Conservation (phyloP, 1,140 invertebrate species). For the Xylocopa sonorina region DNA sequence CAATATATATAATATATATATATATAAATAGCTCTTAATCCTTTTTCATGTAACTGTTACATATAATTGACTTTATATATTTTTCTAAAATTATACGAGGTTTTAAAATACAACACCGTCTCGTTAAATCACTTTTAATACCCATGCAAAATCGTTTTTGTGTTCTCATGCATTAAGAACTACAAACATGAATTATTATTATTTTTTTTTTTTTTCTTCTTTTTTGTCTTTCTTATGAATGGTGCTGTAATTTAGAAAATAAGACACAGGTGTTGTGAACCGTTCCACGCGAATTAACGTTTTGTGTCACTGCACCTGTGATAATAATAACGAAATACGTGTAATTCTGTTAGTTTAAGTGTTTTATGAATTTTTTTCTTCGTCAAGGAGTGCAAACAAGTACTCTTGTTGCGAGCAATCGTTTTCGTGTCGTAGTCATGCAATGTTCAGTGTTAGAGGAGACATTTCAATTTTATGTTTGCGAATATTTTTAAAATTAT, state of each 20-base stretch:
- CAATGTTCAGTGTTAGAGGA: not conserved
- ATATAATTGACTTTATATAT: conserved; percentile 13
- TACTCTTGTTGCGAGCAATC: not conserved
- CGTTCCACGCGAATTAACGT: not conserved
- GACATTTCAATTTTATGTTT: not conserved
- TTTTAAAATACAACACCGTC: conserved; percentile 6
- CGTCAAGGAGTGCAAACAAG: not conserved
- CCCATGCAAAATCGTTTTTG: not conserved
- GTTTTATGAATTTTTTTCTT: not conserved
- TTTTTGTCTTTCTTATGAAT: not conserved
- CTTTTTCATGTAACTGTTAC: conserved; percentile 9
- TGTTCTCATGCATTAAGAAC: not conserved
- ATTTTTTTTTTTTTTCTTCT: not conserved
- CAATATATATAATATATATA: too few relatives aligned
- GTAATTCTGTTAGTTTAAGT: not conserved
- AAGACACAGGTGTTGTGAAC: not conserved
- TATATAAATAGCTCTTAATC: conserved; percentile 23
- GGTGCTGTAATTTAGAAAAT: conserved; percentile 24
- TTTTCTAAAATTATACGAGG: conserved; percentile 22
- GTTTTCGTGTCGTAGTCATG: not conserved
- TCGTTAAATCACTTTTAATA: conserved; percentile 12
- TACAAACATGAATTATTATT: not conserved
- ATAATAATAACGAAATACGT: not conserved
- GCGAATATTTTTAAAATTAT: too few relatives aligned
- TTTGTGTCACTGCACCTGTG: not conserved